Evolutionary conservation across 1,140 invertebrate genomes (phyloP).

Genomic region (Microvelia longipes): DNA sequence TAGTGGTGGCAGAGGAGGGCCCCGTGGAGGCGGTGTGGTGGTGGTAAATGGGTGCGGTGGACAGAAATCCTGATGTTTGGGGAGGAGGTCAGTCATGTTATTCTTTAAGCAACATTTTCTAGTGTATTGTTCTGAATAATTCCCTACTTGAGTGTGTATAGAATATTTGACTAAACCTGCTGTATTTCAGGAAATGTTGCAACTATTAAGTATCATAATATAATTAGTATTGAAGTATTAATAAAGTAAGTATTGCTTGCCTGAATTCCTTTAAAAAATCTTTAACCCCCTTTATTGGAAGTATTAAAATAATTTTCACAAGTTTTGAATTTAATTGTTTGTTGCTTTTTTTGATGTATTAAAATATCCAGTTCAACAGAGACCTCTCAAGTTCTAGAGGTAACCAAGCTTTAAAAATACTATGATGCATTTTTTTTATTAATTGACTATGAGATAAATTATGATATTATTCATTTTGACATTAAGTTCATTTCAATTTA

Average conservation of each 20-base stretch:
- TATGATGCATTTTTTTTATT: neutral
- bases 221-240: neutral
- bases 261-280: neutral
- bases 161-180: neutral
- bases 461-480: neutral
- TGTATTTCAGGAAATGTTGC: neutral
- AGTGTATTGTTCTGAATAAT: neutral
- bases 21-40: conserved; percentile 4
- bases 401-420: neutral
- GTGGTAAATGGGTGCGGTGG: conserved; percentile 7
- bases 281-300: no score
- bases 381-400: no score
- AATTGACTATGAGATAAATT: neutral
- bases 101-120: neutral
- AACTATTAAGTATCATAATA: neutral
- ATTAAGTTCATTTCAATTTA: neutral
- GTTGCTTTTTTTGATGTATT: no score
- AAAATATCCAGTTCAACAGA: no score
- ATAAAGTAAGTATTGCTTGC: neutral
- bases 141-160: no score
- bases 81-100: conserved; percentile 2
- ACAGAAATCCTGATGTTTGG: neutral
- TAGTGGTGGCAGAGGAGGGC: conserved; percentile 4
- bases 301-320: no score
- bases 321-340: no score